Base-by-base conservation (phyloP, 2,113 vertebrate genomes). In the Perca flavescens region DNA sequence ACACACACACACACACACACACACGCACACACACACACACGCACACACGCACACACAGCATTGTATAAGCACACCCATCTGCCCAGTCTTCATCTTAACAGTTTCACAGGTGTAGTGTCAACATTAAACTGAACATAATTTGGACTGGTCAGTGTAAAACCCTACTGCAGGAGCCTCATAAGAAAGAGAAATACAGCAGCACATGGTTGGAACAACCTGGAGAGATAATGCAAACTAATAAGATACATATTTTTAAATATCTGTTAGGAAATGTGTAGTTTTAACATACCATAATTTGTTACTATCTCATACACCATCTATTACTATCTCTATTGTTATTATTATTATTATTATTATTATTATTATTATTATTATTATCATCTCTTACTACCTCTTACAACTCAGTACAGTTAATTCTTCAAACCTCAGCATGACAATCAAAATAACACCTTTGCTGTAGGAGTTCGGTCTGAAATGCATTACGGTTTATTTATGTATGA, bases 111-210 rank as follows among this genome's bases (percentile, higher is more conserved):
- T 65, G 50, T 49, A 19, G 54, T 47, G 60, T 77, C n/a, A 63
- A 72, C 49, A 65, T 66, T 86, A 46, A 85, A 66, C 64, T 78
- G 61, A 28, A 64, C 47, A 78, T 19, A 22, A 19, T 76, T 63
- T 54, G 49, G 22, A 12, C 43, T 61, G 17, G 3, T 65, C 19
- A 49, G 21, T 52, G 40, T 69, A 52, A 31, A 66, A 78, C 74
- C 36, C 25, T 70, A 13, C 34, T n/a, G 50, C 7, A 74, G 19
- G 63, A 52, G 31, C 40, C 40, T 40, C 40, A 40, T n/a, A n/a
- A 74, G 36, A 66, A 47, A 58, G 21, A 57, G 19, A 36, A 9
- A 46, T 36, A 66, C 3, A 52, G 62, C 40, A 43, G 8, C 21
- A 64, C 43, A 78, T 21, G 21, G 25, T n/a, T 66, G 12, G 25